Evolutionary conservation across 2,797 vertebrate species (phyloP), one percentile per base, ranked within the genome.

Genomic region (Triplophysa bombifrons): DNA sequence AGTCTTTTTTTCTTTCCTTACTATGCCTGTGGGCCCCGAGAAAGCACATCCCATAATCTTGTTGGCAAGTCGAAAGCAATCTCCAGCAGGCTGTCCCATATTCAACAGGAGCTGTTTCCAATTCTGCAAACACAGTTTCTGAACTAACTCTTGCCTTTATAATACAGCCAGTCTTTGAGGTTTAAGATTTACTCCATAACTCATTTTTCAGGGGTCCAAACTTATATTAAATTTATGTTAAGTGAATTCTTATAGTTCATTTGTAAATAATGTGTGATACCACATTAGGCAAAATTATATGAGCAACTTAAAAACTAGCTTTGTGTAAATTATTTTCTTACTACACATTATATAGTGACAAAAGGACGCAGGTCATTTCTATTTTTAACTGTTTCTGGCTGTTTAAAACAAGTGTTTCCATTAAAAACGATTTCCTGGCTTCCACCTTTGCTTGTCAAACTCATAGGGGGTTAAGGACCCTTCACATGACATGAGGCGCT

Each of bases 11-110:
- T 20, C 10, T 86, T 72, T 82, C 55, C 51, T 64, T 74, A 61
- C 66, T 74, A 51, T 84, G 82, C 78, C 80, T 83, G 69, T 71
- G 77, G 84, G 84, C 75, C 72, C 44, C 38, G 63, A 70, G 72
- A 70, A 76, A 27, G 65, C 82, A 81, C 72, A 81, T 81, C 80
- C 78, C 69, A 74, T 85, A 81, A 83, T 85, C 82, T 84, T 73
- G 74, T 64, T 80, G 76, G 82, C 81, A 72, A 80, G 78, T 81
- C 81, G 55, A 74, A 44, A 51, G 60, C 81, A 74, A 81, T 78
- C 71, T 65, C 76, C 55, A 83, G 77, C 77, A 74, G 73, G 50
- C 68, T 80, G 82, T 76, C 72, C 78, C 48, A 69, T 68, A 77
- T 82, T 80, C 68, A 74, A 67, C 83, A 78, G 73, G 77, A 82